Evolutionary conservation across 2,113 vertebrate species (phyloP).

Genomic region (Alligator sinensis): DNA sequence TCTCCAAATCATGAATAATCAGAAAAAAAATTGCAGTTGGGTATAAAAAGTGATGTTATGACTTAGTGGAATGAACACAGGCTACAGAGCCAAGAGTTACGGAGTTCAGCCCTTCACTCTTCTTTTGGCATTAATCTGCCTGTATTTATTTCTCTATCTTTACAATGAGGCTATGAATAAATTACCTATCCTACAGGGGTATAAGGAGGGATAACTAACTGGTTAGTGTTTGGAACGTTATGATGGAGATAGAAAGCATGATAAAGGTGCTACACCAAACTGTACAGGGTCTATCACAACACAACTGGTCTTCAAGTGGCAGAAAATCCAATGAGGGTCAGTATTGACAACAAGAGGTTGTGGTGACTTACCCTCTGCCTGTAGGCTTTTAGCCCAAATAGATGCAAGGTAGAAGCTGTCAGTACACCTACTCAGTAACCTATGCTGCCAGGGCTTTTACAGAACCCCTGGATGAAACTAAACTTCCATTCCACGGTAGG

Average conservation of each 20-base stretch:
- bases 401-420: not conserved
- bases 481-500: not conserved
- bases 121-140: not conserved
- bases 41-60: constrained; percentile 61
- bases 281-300: not conserved
- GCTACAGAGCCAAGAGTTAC: constrained; percentile 9
- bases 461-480: not conserved
- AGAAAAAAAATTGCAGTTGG: constrained; percentile 75
- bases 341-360: not conserved
- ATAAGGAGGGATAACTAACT: not conserved
- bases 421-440: not conserved
- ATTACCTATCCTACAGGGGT: not conserved
- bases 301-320: not conserved
- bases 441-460: not conserved
- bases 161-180: not conserved
- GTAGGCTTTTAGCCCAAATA: no score
- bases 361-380: not conserved
- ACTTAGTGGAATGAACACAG: constrained; percentile 13
- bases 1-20: constrained; percentile 77
- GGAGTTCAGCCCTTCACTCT: not conserved
- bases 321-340: not conserved
- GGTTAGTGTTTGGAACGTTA: not conserved
- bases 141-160: not conserved
- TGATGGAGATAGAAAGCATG: not conserved
- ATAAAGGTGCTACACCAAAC: not conserved